These are phyloP conservation scores for Camptogramma bilineatum DNA, from an alignment of 2,888 invertebrate species.

Conservation along the genomic window DNA sequence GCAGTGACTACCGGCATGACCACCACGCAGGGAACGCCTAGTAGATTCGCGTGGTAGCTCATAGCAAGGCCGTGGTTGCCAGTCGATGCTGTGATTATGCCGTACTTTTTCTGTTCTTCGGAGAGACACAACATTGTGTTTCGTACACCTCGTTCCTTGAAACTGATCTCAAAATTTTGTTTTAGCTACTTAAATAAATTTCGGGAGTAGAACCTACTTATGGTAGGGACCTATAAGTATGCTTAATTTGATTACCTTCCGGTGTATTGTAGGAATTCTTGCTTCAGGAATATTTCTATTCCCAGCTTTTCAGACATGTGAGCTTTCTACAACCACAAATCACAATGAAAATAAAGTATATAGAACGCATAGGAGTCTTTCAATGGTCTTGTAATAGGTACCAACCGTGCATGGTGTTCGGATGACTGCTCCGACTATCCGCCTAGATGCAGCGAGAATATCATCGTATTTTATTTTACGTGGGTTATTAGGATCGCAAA, in stretches of 20 bases:
- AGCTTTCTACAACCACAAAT: conserved; percentile 86
- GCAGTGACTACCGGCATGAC: conserved; percentile 96
- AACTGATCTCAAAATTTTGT: conserved; percentile 80
- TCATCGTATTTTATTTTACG: conserved; percentile 86
- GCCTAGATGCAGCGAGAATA: conserved; percentile 88
- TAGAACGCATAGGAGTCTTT: no score
- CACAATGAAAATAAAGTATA: neutral
- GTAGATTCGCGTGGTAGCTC: conserved; percentile 89
- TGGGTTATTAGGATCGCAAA: conserved; percentile 76
- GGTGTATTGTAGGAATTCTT: conserved; percentile 95
- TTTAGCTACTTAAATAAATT: neutral
- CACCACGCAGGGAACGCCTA: conserved; percentile 90
- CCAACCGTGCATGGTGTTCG: conserved; percentile 86
- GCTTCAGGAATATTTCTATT: conserved; percentile 95
- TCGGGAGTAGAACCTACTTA: neutral
- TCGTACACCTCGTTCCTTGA: conserved; percentile 96
- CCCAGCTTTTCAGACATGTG: conserved; percentile 90
- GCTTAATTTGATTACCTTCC: conserved; percentile 88
- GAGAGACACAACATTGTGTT: conserved; percentile 91
- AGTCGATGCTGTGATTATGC: conserved; percentile 95
- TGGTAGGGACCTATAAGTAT: neutral
- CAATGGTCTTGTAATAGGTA: no score
- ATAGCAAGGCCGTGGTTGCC: conserved; percentile 96
- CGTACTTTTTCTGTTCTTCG: conserved; percentile 89
- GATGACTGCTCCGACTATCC: conserved; percentile 86